Evolutionary conservation across 2,113 vertebrate genomes (phyloP), one percentile per base, ranked within the genome.

Genomic region (Tupaia tana): DNA sequence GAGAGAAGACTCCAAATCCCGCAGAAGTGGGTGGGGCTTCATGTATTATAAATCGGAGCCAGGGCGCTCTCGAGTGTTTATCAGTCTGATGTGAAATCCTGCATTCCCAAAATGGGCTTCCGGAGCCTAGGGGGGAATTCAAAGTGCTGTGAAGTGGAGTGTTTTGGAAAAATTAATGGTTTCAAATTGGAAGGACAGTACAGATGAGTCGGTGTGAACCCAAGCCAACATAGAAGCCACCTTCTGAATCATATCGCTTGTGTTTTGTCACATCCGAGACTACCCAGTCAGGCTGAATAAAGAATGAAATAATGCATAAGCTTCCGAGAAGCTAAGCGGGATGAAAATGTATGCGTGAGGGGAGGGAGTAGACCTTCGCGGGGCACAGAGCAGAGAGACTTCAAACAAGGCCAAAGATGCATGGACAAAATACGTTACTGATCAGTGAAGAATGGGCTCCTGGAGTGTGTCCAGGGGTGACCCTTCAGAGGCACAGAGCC

Each of bases 251-350:
- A 61, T 15, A 18, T 7, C 58, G 34, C 29, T 9, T 43, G 18
- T 75, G 34, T 70, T 81, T 93, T 71, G 20, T 63, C 85, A 93
- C 27, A 74, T 86, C 78, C 29, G 20, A 89, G 34, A 89, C 63
- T 71, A 15, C 27, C 66, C 34, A 89, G 77, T 82, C 31, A 77
- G 43, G 12, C 58, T 70, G 52, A 66, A 9, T 86, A 81, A 86
- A 78, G 82, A 90, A 63, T 34, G 54, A 79, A 91, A 64, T 83
- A 71, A 85, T 66, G 14, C 54, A 9, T 34, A 9, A 25, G 7
- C 67, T 85, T 93, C 69, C 67, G 20, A 67, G 85, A 95, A 89
- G 56, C 29, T 43, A 70, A 87, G 19, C 14, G 69, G 58, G 8
- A 19, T 79, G 52, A 89, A 63, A 86, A 77, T 59, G 24, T 64